Base-by-base conservation (phyloP, 2,797 vertebrate species). In the Chromobotia macracanthus region DNA sequence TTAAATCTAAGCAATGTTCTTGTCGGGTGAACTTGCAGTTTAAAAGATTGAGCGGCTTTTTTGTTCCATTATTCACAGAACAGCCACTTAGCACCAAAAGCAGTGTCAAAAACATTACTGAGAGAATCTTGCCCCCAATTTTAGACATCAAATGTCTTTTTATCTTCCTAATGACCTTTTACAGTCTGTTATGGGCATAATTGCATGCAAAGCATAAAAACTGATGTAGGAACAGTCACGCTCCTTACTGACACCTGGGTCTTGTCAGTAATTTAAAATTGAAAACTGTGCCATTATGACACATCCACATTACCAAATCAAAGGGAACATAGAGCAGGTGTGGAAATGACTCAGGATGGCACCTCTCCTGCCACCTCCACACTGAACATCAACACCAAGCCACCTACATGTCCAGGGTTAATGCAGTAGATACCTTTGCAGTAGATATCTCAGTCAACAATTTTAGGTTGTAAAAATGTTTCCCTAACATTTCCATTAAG, bases 181-280 rank as follows among this genome's bases (percentile, higher is more conserved):
- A 85, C 85, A 80, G 38, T 44, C 66, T 75, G 81, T 81, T 87
- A 86, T 60, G 25, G 77, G 35, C 28, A 86, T 84, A 80, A 74
- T 86, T 86, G 67, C 21, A 77, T 81, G 63, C 72, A 51, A 51
- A 41, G 46, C 68, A 76, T 35, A 81, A 87, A 85, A 87, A 87
- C 75, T 80, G 68, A 66, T 84, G 80, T 84, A 80, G 76, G 84
- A 86, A 83, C 15, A 61, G 23, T 61, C 25, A 16, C 21, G 50
- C 48, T 55, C 48, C 75, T 70, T 67, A 70, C 79, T 77, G 80
- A 85, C 81, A 87, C 68, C 0, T 18, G 74, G 38, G 76, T 87
- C 86, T 83, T 86, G 74, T 71, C 41, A 70, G 75, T 81, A 82
- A 87, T 87, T 87, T 86, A 81, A 82, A 86, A 84, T 35, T 5